phyloP scores from a whole-genome alignment of 2,113 vertebrate species.

The Aldabrachelys gigantea region DNA sequence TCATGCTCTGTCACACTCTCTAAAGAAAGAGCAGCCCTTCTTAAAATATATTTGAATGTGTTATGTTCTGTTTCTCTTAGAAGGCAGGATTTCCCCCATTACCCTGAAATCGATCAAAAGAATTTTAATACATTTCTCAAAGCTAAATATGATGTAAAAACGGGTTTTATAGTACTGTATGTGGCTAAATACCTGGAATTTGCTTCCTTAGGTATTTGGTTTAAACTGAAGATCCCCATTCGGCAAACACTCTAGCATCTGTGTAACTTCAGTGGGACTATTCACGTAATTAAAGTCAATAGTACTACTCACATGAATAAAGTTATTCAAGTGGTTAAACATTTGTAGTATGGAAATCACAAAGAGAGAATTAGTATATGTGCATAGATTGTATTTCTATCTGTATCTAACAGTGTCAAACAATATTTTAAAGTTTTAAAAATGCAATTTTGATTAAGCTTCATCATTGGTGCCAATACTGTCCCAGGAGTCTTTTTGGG shows the following conservation, averaged over 20 bases:
- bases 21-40: conserved; percentile 46
- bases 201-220: background rate
- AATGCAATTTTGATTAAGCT: fast-evolving
- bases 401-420: background rate
- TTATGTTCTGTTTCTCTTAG: conserved; percentile 65
- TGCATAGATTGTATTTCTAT: background rate
- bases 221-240: fast-evolving
- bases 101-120: conserved; percentile 31
- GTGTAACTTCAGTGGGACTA: background rate
- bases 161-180: background rate
- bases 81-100: conserved; percentile 63
- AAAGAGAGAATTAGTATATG: background rate
- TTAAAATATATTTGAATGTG: conserved; percentile 59
- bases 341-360: background rate
- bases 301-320: background rate
- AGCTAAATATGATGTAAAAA: background rate
- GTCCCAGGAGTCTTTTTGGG: background rate
- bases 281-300: background rate
- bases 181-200: fast-evolving
- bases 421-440: background rate
- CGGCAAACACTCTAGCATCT: background rate
- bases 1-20: background rate
- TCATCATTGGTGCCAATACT: background rate
- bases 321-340: fast-evolving
- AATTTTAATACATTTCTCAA: conserved; percentile 37